These are phyloP conservation scores for Leptinotarsa juncta DNA, from an alignment of 2,888 invertebrate genomes.

Conservation along the genomic window DNA sequence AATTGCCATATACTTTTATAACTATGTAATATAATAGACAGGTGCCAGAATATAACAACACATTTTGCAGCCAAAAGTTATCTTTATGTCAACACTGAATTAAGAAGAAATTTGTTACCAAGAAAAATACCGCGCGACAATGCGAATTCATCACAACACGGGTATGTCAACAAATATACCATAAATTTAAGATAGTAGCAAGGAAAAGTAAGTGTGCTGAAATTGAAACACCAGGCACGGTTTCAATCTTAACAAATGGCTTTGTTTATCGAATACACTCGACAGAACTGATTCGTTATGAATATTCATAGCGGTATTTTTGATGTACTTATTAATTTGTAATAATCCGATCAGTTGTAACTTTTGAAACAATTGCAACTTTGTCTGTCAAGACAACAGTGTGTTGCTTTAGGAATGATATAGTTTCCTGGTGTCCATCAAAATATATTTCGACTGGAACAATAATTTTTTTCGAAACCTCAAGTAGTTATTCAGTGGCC, in stretches of 20 bases:
- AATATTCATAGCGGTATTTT: background rate
- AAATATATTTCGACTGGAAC: too few species aligned
- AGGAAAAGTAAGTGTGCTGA: constrained; percentile 1
- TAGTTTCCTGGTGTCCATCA: too few species aligned
- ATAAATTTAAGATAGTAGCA: background rate
- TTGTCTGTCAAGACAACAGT: too few species aligned
- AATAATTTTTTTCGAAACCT: too few species aligned
- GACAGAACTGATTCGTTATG: background rate
- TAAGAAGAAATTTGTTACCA: background rate
- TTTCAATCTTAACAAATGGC: constrained; percentile 22
- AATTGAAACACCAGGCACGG: constrained; percentile 10
- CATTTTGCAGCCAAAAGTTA: background rate
- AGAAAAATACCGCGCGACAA: constrained; percentile 1
- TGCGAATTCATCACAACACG: background rate
- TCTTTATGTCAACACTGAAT: background rate
- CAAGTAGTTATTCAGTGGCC: too few species aligned
- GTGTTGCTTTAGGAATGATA: too few species aligned
- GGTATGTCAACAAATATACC: constrained; percentile 4
- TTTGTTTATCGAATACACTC: constrained; percentile 7
- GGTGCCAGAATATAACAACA: background rate
- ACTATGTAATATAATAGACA: background rate
- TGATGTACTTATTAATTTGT: background rate
- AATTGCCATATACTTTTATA: background rate
- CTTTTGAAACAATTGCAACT: too few species aligned
- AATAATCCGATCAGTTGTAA: too few species aligned